A percentile compares a stretch with the other conserved stretches of the same genome.
phyloP scores from a whole-genome alignment of 2,888 invertebrate genomes.

The Harpagoxenus sublaevis region DNA sequence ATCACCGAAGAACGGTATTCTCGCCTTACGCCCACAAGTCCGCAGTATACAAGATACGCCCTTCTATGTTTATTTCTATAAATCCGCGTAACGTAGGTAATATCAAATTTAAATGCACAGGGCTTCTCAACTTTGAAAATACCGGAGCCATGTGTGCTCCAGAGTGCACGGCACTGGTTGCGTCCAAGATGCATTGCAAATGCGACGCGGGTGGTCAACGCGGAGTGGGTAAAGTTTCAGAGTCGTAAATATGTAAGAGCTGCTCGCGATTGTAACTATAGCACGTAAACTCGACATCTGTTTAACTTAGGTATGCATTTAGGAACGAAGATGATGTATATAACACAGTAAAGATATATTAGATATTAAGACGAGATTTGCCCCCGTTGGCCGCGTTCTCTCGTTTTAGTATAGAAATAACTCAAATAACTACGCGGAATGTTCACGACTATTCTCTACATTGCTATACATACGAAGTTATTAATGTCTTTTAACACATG shows the following conservation, averaged over 20 bases:
- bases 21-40: neutral
- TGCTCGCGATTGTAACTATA: neutral
- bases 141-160: neutral
- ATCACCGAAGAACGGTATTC: neutral
- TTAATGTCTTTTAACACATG: neutral
- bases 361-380: neutral
- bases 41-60: neutral
- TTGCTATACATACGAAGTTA: neutral
- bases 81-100: neutral
- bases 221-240: slow-evolving; percentile 5
- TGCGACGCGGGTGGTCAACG: slow-evolving; percentile 63
- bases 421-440: neutral
- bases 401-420: neutral
- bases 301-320: neutral
- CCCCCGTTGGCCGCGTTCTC: neutral
- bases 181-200: slow-evolving; percentile 59
- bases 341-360: neutral
- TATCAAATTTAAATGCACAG: neutral
- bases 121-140: neutral
- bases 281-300: neutral
- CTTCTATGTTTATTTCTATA: neutral
- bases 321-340: neutral
- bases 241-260: slow-evolving; percentile 7
- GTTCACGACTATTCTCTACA: too few relatives aligned
- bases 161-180: slow-evolving; percentile 64